Percentiles rank a stretch among this genome's conserved stretches.
Evolutionary conservation across 2,888 invertebrate genomes (phyloP).

Genomic region (Criorhina ranunculi): DNA sequence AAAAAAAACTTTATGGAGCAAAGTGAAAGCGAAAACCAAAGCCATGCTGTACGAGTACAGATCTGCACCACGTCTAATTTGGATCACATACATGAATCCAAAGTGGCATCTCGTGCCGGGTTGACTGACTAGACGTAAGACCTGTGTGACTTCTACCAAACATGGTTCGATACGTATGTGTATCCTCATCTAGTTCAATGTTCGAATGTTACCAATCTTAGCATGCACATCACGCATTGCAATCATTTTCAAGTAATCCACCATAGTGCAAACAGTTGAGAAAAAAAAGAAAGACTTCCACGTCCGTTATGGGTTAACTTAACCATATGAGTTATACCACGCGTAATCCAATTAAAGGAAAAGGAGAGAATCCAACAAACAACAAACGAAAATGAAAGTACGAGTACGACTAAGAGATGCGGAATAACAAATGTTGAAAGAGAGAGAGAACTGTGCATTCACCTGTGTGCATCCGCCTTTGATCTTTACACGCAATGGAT

Average conservation of each 20-base stretch:
- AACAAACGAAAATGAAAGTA: constrained; percentile 64
- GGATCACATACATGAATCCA: constrained; percentile 74
- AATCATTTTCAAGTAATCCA: constrained; percentile 62
- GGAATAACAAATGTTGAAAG: constrained; percentile 51
- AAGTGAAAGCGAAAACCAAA: constrained; percentile 76
- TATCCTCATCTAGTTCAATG: constrained; percentile 77
- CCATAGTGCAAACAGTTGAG: constrained; percentile 15
- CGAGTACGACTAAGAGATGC: constrained; percentile 11
- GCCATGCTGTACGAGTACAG: constrained; percentile 37
- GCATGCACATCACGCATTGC: constrained; percentile 54
- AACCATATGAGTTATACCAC: constrained; percentile 36
- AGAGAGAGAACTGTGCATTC: constrained; percentile 29
- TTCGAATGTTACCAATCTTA: constrained; percentile 46
- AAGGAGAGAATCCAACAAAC: constrained; percentile 30
- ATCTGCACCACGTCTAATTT: constrained; percentile 71
- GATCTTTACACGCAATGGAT: constrained; percentile 41
- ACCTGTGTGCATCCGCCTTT: constrained; percentile 72
- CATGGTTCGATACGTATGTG: constrained; percentile 40
- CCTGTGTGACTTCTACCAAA: constrained; percentile 46
- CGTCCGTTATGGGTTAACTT: constrained; percentile 46
- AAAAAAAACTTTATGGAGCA: constrained; percentile 76
- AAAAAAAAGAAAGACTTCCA: constrained; percentile 54
- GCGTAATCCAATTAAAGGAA: constrained; percentile 72
- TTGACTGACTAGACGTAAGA: constrained; percentile 69
- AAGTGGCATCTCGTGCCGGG: constrained; percentile 75